phyloP scores from a whole-genome alignment of 53 echinoderm and acorn worm genomes.

The Actinopyga echinites region DNA sequence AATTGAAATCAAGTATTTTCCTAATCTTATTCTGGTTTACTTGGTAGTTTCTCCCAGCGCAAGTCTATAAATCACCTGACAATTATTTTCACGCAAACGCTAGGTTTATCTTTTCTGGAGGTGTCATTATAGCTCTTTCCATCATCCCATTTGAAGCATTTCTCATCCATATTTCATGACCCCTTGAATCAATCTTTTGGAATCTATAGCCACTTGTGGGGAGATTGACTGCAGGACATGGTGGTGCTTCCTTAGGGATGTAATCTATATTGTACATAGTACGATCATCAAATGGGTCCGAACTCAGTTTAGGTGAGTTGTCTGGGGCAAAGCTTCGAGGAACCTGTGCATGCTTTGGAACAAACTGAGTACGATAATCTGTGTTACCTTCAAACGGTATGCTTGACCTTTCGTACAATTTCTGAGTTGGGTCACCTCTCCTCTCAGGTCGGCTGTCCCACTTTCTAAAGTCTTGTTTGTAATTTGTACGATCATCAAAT shows the following conservation, averaged over 20 bases:
- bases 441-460: conserved; percentile 77
- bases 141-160: conserved; percentile 57
- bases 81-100: conserved; percentile 43
- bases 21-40: too few species aligned
- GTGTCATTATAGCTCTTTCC: conserved; percentile 51
- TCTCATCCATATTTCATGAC: conserved; percentile 88
- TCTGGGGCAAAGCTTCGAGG: conserved; percentile 82
- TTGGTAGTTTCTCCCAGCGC: too few species aligned
- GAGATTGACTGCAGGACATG: conserved; percentile 85
- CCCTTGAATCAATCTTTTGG: conserved; percentile 62
- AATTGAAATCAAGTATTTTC: too few species aligned
- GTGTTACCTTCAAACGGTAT: conserved; percentile 83
- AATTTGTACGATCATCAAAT: conserved; percentile 91
- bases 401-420: conserved; percentile 81
- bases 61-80: too few species aligned
- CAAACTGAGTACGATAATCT: conserved; percentile 76
- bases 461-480: conserved; percentile 81
- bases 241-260: conserved; percentile 74
- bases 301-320: conserved; percentile 72
- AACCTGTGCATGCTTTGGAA: conserved; percentile 73
- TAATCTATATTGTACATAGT: conserved; percentile 96
- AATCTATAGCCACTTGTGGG: conserved; percentile 68
- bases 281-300: conserved; percentile 95
- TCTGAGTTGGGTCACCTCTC: conserved; percentile 87
- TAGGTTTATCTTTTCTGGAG: conserved; percentile 72